Conservation (phyloP, 2,797 vertebrate species). For the Rhinatrema bivittatum region DNA sequence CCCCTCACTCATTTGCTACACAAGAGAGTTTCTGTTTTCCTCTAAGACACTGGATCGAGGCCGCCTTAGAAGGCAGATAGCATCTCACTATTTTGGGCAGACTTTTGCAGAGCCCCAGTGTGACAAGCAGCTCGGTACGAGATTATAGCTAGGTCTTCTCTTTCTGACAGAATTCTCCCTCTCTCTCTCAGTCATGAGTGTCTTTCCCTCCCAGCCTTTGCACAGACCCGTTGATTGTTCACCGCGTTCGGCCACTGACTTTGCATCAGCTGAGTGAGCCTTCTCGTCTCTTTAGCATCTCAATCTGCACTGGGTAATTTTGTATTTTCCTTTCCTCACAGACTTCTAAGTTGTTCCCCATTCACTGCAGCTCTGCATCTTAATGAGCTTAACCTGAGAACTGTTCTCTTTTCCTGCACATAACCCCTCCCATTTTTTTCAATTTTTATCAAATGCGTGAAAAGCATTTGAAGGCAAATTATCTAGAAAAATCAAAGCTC, state of each 20-base stretch:
- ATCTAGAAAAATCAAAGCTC: too few species aligned
- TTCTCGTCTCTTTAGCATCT: constrained; percentile 20
- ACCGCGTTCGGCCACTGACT: constrained; percentile 36
- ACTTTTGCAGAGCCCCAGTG: constrained; percentile 11
- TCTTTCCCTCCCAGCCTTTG: constrained; percentile 22
- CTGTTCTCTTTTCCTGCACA: too few species aligned
- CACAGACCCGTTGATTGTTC: constrained; percentile 36
- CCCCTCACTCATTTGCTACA: constrained; percentile 19
- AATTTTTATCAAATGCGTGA: too few species aligned
- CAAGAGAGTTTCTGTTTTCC: constrained; percentile 6
- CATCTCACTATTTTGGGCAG: constrained; percentile 3
- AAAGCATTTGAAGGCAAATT: too few species aligned
- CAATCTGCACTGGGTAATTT: constrained; percentile 37
- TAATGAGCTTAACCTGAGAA: too few species aligned
- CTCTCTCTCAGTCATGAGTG: constrained; percentile 22
- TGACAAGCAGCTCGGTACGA: constrained; percentile 15
- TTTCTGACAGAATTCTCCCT: constrained; percentile 2
- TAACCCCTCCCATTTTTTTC: too few species aligned
- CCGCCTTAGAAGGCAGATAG: constrained; percentile 12
- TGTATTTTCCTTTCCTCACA: too few species aligned
- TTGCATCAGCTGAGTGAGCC: constrained; percentile 32
- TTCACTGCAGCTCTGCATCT: constrained; percentile 28
- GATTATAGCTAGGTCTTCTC: not conserved
- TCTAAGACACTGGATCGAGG: constrained; percentile 7
- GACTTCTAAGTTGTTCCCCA: too few species aligned